Evolutionary conservation across 1,140 invertebrate genomes (phyloP), one percentile per base, ranked within the genome.

Genomic region (Berghia stephanieae): DNA sequence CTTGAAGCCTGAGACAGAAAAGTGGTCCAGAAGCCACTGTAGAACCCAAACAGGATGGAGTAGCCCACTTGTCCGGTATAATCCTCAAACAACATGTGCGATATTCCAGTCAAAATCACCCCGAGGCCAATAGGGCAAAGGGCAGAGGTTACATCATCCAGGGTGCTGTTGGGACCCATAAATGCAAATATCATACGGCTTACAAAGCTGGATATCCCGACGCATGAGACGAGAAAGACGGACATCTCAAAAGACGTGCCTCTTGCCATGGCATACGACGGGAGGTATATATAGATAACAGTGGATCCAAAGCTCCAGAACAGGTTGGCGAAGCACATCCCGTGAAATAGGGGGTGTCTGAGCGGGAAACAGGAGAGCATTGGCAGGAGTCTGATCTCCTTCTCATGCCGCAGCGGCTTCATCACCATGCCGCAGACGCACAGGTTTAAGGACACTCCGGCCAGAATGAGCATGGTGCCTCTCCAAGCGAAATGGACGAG

Each of bases 401-500:
- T 86, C 8, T 82, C 76, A 44, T 78, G 75, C 2, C 49, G 49
- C 2, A 57, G 55, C 3, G 86, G 85, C 34, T 80, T 83, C 85
- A 88, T 87, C 6, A 86, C 13, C n/a, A 93, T 92, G 0, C 96
- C 96, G 87, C 95, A 98, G 0, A 96, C 94, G 36, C 93, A 93
- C 82, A 97, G 92, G 87, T 96, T 96, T 2, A 97, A 90, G 83
- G 96, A 96, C 8, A 96, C 88, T 10, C 95, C 96, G 0, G 95
- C 93, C 5, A 97, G 87, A 60, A 97, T 93, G 1, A 96, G 87
- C 0, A 94, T 94, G 2, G 95, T 94, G n/a, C 95, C 95, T 60
- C 95, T 90, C 96, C 96, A 98, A 0, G 94, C 94, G 67, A 84
- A 83, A n/a, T 80, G 74, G 18, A 86, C 82, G 38, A 88, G 75